phyloP scores from a whole-genome alignment of 2,113 vertebrate species.

The Bettongia penicillata region DNA sequence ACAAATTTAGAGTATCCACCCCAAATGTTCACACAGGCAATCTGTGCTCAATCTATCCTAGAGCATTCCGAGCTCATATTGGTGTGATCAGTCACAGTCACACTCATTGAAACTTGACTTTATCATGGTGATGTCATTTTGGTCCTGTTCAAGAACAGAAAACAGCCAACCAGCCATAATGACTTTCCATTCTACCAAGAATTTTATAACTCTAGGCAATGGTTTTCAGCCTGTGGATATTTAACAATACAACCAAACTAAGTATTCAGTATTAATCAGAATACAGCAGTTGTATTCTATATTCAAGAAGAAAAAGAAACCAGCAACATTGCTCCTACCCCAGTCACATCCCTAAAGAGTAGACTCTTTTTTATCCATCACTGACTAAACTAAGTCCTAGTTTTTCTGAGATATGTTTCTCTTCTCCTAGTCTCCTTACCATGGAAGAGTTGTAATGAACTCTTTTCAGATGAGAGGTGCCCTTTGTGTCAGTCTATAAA shows the following conservation, averaged over 20 bases:
- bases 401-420: neutral
- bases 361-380: neutral
- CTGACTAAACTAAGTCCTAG: neutral
- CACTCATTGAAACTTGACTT: too few relatives aligned
- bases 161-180: neutral
- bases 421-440: neutral
- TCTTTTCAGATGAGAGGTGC: neutral
- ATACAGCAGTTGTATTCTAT: neutral
- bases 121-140: too few relatives aligned
- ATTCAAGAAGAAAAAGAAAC: neutral
- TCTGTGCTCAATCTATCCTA: too few relatives aligned
- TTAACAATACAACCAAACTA: neutral
- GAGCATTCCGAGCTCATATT: too few relatives aligned
- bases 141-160: too few relatives aligned
- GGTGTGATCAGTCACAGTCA: too few relatives aligned
- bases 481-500: neutral
- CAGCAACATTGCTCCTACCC: neutral
- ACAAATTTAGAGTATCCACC: too few relatives aligned
- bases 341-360: neutral
- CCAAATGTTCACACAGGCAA: too few relatives aligned
- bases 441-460: neutral
- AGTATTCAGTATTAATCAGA: neutral
- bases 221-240: neutral
- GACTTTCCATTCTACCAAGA: neutral
- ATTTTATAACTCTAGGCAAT: neutral